Evolutionary conservation across 1,140 invertebrate genomes (phyloP).

Genomic region (Drosophila asahinai): DNA sequence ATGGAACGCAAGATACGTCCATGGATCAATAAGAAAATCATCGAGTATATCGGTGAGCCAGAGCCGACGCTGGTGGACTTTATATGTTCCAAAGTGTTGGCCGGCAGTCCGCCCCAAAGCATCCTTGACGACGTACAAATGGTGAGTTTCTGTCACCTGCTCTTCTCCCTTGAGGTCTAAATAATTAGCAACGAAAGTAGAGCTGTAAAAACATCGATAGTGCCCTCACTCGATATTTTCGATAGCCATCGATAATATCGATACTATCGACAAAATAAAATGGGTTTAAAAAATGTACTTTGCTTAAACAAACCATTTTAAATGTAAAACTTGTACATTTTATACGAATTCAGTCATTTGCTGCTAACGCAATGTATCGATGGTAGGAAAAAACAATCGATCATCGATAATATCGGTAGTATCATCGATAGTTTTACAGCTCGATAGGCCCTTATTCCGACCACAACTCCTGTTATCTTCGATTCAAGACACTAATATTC

Average conservation of each 20-base stretch:
- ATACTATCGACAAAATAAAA: no score
- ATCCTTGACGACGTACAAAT: slow-evolving; percentile 99
- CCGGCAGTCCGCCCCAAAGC: slow-evolving; percentile 95
- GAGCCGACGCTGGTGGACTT: slow-evolving; percentile 99
- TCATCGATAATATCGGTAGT: no score
- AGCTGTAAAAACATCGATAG: no score
- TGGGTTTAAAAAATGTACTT: no score
- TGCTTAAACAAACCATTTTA: no score
- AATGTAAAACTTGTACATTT: no score
- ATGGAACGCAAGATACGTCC: slow-evolving; percentile 99
- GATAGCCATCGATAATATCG: no score
- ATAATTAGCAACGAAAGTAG: background rate
- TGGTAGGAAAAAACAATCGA: no score
- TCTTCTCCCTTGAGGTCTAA: background rate
- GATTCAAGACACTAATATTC: background rate
- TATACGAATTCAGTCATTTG: no score
- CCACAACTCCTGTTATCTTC: background rate
- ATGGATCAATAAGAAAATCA: slow-evolving; percentile 99
- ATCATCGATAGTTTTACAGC: no score
- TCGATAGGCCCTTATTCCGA: background rate
- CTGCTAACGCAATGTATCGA: no score
- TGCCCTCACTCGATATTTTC: no score
- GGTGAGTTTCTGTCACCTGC: slow-evolving; percentile 87
- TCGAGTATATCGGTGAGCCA: slow-evolving; percentile 99
- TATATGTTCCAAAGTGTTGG: slow-evolving; percentile 98